Evolutionary conservation across 2,113 vertebrate genomes (phyloP), one percentile per base, ranked within the genome.

Genomic region (Lophura nycthemera): DNA sequence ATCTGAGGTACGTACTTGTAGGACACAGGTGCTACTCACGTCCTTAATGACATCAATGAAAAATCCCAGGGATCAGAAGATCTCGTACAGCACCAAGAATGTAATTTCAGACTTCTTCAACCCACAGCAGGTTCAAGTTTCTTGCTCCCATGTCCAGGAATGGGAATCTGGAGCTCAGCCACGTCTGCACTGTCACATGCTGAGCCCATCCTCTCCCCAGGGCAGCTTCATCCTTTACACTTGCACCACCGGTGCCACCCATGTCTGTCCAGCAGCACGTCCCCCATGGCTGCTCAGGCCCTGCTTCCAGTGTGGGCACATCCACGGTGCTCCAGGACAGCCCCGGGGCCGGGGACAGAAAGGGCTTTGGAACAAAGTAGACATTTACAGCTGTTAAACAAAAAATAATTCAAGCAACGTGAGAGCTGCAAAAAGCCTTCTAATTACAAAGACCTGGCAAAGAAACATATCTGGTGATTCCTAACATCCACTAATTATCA

Each of bases 401-500:
- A 76, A 78, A 32, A 10, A 17, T 7, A 48, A 83, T 34, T 42
- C 57, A 86, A 83, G 40, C 10, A 65, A 73, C 3, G 63, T 21
- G 64, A 80, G 57, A 84, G 52, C 22, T n/a, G 67, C 67, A 38
- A 54, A 43, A 75, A 72, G 59, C 9, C 34, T 24, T 14, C 65
- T 50, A 36, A 30, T 47, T 77, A 66, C 19, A 27, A 75, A 84
- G 88, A 72, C 70, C 74, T 4, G 42, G 71, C 92, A 76, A 27
- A 72, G 79, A 80, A 92, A 86, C 25, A 18, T 1, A 8, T 11
- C 13, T 1, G 48, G 54, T 88, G 63, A 57, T 80, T 95, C 88
- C 91, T 52, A 47, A 56, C 71, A 43, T 4, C 61, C 54, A 43
- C 48, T 89, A 86, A 73, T 97, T 88, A 89, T 75, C 83, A 57